A percentile compares a stretch with the other conserved stretches of the same genome.
phyloP scores from a whole-genome alignment of 2,888 invertebrate species.

The Bombylius major region DNA sequence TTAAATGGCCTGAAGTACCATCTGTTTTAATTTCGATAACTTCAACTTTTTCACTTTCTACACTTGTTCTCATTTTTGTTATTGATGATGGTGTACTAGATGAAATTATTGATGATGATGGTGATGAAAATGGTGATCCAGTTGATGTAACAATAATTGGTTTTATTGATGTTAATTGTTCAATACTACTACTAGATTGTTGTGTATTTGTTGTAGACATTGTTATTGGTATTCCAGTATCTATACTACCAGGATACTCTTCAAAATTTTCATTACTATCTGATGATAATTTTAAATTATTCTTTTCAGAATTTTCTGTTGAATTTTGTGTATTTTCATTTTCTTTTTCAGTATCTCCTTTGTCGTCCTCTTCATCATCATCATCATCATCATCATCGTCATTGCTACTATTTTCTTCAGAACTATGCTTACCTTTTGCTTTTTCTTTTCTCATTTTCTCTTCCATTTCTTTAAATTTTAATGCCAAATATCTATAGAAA shows the following conservation, averaged over 20 bases:
- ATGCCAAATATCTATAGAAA: conserved; percentile 54
- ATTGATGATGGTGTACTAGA: background rate
- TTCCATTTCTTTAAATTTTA: conserved; percentile 80
- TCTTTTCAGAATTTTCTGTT: background rate
- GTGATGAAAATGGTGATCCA: conserved; percentile 13
- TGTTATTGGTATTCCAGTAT: background rate
- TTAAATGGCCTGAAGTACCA: conserved; percentile 31
- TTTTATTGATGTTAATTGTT: conserved; percentile 19
- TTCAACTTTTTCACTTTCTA: conserved; percentile 33
- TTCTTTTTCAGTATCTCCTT: conserved; percentile 12
- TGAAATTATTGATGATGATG: background rate
- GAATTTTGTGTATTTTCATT: background rate
- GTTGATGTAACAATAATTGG: conserved; percentile 33
- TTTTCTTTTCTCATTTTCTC: conserved; percentile 62
- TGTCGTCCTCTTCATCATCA: conserved; percentile 11
- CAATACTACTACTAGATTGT: background rate
- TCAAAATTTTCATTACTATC: conserved; percentile 1
- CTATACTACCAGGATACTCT: background rate
- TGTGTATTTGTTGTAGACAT: background rate
- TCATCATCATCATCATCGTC: conserved; percentile 5
- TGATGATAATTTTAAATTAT: background rate
- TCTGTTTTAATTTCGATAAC: conserved; percentile 38
- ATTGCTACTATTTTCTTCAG: conserved; percentile 1
- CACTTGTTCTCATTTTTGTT: conserved; percentile 19
- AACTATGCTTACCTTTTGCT: conserved; percentile 38